Evolutionary conservation across 2,113 vertebrate species (phyloP).

Genomic region (Neolamprologus modestus): DNA sequence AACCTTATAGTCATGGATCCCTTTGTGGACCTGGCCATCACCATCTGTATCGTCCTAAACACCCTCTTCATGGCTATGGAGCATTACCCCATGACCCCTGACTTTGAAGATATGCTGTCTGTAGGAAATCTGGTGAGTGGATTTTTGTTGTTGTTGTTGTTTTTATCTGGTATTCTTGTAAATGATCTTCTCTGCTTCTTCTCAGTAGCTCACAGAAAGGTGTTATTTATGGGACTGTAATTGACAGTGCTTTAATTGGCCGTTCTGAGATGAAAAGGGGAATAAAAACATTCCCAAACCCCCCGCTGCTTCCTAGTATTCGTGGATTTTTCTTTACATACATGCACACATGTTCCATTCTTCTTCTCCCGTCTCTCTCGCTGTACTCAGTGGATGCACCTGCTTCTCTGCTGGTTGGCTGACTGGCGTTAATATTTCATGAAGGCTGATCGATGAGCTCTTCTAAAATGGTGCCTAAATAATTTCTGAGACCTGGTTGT

Average conservation of each 20-base stretch:
- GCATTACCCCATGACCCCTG: slow-evolving; percentile 90
- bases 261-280: slow-evolving; percentile 1
- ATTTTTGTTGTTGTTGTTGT: not conserved
- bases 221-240: slow-evolving; percentile 43
- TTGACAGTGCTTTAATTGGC: slow-evolving; percentile 4
- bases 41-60: slow-evolving; percentile 98
- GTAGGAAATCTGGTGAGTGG: slow-evolving; percentile 79
- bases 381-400: not conserved
- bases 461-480: slow-evolving; percentile 57
- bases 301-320: not conserved
- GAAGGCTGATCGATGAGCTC: slow-evolving; percentile 53
- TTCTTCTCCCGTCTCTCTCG: not conserved
- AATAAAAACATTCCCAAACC: not conserved
- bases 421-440: slow-evolving; percentile 62
- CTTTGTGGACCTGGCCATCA: slow-evolving; percentile 96
- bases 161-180: not conserved
- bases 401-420: slow-evolving; percentile 23
- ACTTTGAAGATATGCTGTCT: slow-evolving; percentile 83
- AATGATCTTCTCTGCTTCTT: not conserved
- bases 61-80: slow-evolving; percentile 99
- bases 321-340: not conserved
- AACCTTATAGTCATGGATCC: slow-evolving; percentile 98
- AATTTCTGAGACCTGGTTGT: not conserved
- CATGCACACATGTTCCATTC: not conserved
- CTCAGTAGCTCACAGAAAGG: not conserved